A percentile compares a stretch with the other conserved stretches of the same genome.
Evolutionary conservation across 92 coral and sea anemone genomes (phyloP).

Genomic region (Nematostella vectensis): DNA sequence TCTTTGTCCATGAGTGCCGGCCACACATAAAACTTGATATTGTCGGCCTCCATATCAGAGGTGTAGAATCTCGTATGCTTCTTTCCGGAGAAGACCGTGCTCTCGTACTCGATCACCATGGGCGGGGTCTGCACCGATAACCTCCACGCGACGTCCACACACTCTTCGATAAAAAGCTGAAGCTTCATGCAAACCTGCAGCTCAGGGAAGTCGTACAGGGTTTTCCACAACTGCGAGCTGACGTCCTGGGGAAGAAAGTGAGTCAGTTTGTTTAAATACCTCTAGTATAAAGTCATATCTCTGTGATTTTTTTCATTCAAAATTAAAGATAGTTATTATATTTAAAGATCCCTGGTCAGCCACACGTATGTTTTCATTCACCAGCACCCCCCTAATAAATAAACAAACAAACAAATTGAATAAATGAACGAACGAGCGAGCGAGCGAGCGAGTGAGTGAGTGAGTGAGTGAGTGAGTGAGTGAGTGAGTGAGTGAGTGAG

Average conservation of each 20-base stretch:
- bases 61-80: conserved; percentile 61
- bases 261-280: not conserved
- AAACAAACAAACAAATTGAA: no score
- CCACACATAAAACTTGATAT: conserved; percentile 76
- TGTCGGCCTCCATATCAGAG: conserved; percentile 41
- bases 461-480: no score
- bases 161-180: conserved; percentile 68
- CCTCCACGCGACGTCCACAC: conserved; percentile 87
- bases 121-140: conserved; percentile 79
- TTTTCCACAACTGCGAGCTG: conserved; percentile 61
- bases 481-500: no score
- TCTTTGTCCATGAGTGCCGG: conserved; percentile 81
- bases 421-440: no score
- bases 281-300: not conserved
- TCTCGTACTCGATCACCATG: conserved; percentile 66
- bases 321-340: no score
- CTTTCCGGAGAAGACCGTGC: conserved; percentile 39
- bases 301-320: no score
- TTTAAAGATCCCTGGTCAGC: no score
- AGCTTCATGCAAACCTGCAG: conserved; percentile 59
- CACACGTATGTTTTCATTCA: no score
- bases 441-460: no score
- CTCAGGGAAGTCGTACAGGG: conserved; percentile 93
- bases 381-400: no score
- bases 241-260: conserved; percentile 43